phyloP scores from a whole-genome alignment of 2,113 vertebrate genomes.

The Suncus etruscus region DNA sequence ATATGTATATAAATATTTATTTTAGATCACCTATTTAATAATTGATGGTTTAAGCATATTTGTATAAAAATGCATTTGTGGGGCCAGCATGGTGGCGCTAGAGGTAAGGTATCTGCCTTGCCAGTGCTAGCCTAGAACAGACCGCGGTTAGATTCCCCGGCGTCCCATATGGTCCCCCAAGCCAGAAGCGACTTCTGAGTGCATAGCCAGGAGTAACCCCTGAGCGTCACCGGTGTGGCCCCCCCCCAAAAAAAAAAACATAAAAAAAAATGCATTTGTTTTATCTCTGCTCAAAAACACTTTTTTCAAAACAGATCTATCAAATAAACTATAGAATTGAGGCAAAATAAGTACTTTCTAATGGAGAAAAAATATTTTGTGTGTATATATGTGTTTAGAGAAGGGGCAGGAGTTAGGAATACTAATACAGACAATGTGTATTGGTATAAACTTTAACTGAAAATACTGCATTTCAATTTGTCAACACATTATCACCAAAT shows the following conservation, averaged over 20 bases:
- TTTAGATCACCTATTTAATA: not conserved
- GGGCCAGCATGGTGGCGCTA: too few species aligned
- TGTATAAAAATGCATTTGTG: conserved; percentile 12
- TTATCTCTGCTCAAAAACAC: conserved; percentile 11
- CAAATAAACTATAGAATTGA: not conserved
- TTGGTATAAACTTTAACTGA: not conserved
- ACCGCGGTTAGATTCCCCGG: too few species aligned
- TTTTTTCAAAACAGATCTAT: conserved; percentile 42
- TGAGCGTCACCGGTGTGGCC: too few species aligned
- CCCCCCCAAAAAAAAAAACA: too few species aligned
- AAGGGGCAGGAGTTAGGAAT: not conserved
- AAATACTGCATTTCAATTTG: conserved; percentile 40
- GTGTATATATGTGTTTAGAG: not conserved
- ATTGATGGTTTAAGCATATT: conserved; percentile 44
- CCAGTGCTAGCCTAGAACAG: too few species aligned
- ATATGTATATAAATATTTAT: conserved; percentile 10
- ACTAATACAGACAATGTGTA: conserved; percentile 1
- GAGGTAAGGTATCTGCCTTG: too few species aligned
- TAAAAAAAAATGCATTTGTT: conserved; percentile 52
- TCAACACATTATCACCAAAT: not conserved
- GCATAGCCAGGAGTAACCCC: too few species aligned
- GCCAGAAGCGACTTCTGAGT: too few species aligned
- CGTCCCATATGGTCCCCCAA: too few species aligned
- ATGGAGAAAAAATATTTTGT: not conserved
- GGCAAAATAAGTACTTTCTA: too few species aligned